Evolutionary conservation across 1,140 invertebrate genomes (phyloP).

Genomic region (Goniozus legneri): DNA sequence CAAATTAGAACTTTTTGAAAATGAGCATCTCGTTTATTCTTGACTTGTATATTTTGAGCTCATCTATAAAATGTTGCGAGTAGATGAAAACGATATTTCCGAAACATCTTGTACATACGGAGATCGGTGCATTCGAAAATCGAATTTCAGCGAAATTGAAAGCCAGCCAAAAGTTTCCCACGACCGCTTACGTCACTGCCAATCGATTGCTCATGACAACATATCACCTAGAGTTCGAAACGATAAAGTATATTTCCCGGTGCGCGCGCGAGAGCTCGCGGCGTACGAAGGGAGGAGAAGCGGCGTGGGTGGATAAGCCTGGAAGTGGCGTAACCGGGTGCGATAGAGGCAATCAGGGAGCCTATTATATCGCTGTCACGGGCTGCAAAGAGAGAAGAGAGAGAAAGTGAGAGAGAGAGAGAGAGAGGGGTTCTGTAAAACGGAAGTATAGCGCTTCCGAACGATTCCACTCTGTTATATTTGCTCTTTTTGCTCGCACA

Average conservation of each 20-base stretch:
- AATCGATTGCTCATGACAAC: slow-evolving; percentile 15
- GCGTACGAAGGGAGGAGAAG: slow-evolving; percentile 10
- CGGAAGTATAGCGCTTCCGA: neutral
- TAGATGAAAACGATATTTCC: too few relatives aligned
- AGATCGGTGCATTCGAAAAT: neutral
- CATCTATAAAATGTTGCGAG: too few relatives aligned
- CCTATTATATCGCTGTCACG: slow-evolving; percentile 22
- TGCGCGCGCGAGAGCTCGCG: too few relatives aligned
- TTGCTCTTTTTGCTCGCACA: too few relatives aligned
- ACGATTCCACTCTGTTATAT: too few relatives aligned
- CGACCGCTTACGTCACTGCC: neutral
- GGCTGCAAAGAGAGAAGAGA: too few relatives aligned
- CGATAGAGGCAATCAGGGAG: slow-evolving; percentile 23
- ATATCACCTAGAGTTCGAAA: slow-evolving; percentile 6
- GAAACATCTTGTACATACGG: too few relatives aligned
- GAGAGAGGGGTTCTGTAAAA: slow-evolving; percentile 7
- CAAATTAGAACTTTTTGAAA: too few relatives aligned
- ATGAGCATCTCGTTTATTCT: too few relatives aligned
- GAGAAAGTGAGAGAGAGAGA: neutral
- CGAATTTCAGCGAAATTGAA: neutral
- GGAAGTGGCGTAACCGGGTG: slow-evolving; percentile 22
- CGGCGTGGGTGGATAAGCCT: slow-evolving; percentile 20
- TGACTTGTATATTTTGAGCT: too few relatives aligned
- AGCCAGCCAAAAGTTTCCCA: neutral
- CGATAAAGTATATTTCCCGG: slow-evolving; percentile 23